Conservation (phyloP, 2,888 invertebrate genomes). For the Dynastes grantii region DNA sequence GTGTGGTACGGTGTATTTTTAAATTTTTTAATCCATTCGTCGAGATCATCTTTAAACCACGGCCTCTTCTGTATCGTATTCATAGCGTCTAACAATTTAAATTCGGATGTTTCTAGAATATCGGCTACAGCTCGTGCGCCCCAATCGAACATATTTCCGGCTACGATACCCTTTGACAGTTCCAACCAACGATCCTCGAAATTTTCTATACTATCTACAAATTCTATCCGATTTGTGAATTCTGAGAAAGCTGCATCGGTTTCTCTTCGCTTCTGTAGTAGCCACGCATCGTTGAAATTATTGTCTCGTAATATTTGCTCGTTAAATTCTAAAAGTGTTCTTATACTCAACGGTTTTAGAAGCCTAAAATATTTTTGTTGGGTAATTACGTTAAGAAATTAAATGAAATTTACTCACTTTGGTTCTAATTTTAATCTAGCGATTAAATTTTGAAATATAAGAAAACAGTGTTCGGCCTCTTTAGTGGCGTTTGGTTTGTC, state of each 20-base stretch:
- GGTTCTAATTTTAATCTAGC: slow-evolving; percentile 85
- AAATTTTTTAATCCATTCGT: slow-evolving; percentile 85
- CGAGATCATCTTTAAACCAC: slow-evolving; percentile 92
- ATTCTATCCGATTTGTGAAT: slow-evolving; percentile 78
- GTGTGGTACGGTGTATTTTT: slow-evolving; percentile 62
- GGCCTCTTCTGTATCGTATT: slow-evolving; percentile 90
- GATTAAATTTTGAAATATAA: slow-evolving; percentile 86
- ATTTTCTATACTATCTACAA: slow-evolving; percentile 80
- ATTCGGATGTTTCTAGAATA: slow-evolving; percentile 83
- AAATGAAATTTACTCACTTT: slow-evolving; percentile 76
- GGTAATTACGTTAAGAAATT: too few relatives aligned
- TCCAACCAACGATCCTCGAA: slow-evolving; percentile 77
- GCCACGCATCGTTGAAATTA: slow-evolving; percentile 93
- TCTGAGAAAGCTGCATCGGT: slow-evolving; percentile 85
- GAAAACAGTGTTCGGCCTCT: slow-evolving; percentile 86
- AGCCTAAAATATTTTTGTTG: slow-evolving; percentile 38
- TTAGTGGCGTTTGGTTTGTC: slow-evolving; percentile 83
- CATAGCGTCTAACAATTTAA: slow-evolving; percentile 89
- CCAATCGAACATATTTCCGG: slow-evolving; percentile 98
- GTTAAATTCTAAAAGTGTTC: slow-evolving; percentile 92
- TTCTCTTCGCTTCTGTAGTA: slow-evolving; percentile 89
- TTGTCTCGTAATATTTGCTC: slow-evolving; percentile 93
- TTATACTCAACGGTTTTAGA: slow-evolving; percentile 86
- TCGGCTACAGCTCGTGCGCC: slow-evolving; percentile 93
- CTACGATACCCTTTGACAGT: slow-evolving; percentile 78